Evolutionary conservation across 92 coral and sea anemone genomes (phyloP), one percentile per base, ranked within the genome.

Genomic region (Ricordea florida): DNA sequence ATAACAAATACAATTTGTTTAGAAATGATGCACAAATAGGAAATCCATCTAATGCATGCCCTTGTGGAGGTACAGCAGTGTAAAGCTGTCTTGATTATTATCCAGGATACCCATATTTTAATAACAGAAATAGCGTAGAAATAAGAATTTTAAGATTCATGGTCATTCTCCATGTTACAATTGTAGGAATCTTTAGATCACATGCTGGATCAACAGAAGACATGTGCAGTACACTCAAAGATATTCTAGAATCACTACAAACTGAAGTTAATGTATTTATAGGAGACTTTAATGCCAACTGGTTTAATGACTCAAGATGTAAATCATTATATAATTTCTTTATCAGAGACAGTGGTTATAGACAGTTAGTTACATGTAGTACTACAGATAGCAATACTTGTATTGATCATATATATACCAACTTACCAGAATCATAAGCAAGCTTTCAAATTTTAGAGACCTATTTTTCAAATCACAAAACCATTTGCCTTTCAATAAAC

Each of bases 371-470:
- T 58, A 69, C 77, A 34, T 34, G 72, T 64, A 47, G 43, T 76
- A 87, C 92, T 48, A 87, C 92, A 28, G 84, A 78, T 48, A 82
- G 49, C 37, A 75, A 70, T 32, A 80, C 85, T 43, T 52, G 75
- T 52, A 79, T 79, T 76, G 87, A 86, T 67, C 87, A 86, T 69
- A 82, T 87, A 52, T 78, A 70, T 69, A 88, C 90, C 49, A 88
- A 88, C 64, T 68, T 84, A 33, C 62, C 84, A 72, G 74, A 71
- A 58, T 62, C 72, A 66, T 62, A 83, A 65, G 65, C 62, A 63
- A 47, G 35, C 44, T 79, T 73, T 66, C 90, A 86, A 44, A 75
- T 89, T 62, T 60, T 84, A 65, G 89, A 88, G 74, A 79, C 86
- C 26, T 85, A 62, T 72, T 79, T 76, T 59, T 66, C 72, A 45